Evolutionary conservation across 2,888 invertebrate species (phyloP), one percentile per base, ranked within the genome.

Genomic region (Neoascia interrupta): DNA sequence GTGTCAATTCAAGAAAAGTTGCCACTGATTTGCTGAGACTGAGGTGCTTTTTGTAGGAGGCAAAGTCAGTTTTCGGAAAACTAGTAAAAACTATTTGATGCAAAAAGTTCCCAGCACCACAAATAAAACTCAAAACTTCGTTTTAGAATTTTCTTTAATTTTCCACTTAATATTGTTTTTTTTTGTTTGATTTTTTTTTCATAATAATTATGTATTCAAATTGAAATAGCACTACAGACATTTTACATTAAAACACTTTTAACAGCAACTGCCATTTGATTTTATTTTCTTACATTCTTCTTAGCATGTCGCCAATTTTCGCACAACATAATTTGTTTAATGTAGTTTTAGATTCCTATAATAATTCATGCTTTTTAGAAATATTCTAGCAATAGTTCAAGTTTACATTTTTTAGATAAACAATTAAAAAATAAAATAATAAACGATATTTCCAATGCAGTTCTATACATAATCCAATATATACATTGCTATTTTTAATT

Each of bases 401-500:
- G 31, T n/a, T n/a, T n/a, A n/a, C n/a, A n/a, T n/a, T n/a, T n/a
- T n/a, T n/a, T n/a, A 31, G 66, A 58, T 60, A 60, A 66, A 73
- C 58, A 47, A 49, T 43, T 19, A 51, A 51, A 70, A 76, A 63
- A 70, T 70, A 63, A 36, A 8, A 2, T 45, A 23, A 23, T 56
- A 26, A 41, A 51, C n/a, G n/a, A n/a, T n/a, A n/a, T n/a, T n/a
- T n/a, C n/a, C n/a, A n/a, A n/a, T n/a, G n/a, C n/a, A n/a, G n/a
- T n/a, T n/a, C n/a, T n/a, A 58, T 76, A 76, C 56, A 76, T 21
- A 76, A 53, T 64, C 61, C 63, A 31, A 53, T 56, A 63, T 56
- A 53, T 51, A 64, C 51, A 63, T 51, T 43, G n/a, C n/a, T n/a
- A n/a, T n/a, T n/a, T n/a, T n/a, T n/a, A n/a, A n/a, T n/a, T n/a